A percentile compares a stretch with the other conserved stretches of the same genome.
These are phyloP conservation scores for fruit fly (Drosophila melanogaster) DNA, from an alignment of 1,140 invertebrate genomes.

Conservation along the genomic window Release_6_plus_ISO1_MT NT_037436.4:4337001-4337500, in stretches of 20 bases:
- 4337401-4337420: slow-evolving; percentile 32
- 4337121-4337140: slow-evolving; percentile 36
- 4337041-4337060: slow-evolving; percentile 64
- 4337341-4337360: slow-evolving; percentile 62
- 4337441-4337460: slow-evolving; percentile 22
- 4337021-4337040: background rate
- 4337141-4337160: slow-evolving; percentile 64
- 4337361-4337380: slow-evolving; percentile 40
- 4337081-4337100: slow-evolving; percentile 62
- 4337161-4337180: slow-evolving; percentile 77
- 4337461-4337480: slow-evolving; percentile 37
- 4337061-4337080: slow-evolving; percentile 66
- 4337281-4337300: slow-evolving; percentile 3
- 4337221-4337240: slow-evolving; percentile 64
- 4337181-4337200: slow-evolving; percentile 11
- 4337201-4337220: slow-evolving; percentile 24
- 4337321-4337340: slow-evolving; percentile 13
- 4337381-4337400: slow-evolving; percentile 58
- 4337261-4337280: slow-evolving; percentile 30
- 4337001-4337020: background rate
- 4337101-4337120: slow-evolving; percentile 13
- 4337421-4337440: slow-evolving; percentile 36
- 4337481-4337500: slow-evolving; percentile 35
- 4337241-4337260: slow-evolving; percentile 68
- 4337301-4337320: background rate